phyloP scores from a whole-genome alignment of 1,140 invertebrate species.

The Grapholita molesta region DNA sequence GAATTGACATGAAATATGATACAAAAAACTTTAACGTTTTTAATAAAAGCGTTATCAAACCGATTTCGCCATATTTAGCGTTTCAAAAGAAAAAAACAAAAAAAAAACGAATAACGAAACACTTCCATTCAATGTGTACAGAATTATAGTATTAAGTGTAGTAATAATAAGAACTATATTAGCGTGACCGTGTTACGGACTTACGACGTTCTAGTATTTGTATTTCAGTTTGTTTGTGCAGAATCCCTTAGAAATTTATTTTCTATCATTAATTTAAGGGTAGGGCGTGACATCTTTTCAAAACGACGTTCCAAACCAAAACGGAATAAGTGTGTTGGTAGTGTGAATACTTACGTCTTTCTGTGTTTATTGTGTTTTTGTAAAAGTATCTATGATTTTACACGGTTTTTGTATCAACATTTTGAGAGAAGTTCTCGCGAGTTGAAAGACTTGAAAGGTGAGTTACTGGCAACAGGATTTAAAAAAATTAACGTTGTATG shows the following conservation, averaged over 20 bases:
- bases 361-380: neutral
- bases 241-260: constrained; percentile 13
- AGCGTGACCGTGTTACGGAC: neutral
- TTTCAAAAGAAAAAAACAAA: neutral
- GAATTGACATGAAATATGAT: neutral
- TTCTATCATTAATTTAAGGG: constrained; percentile 6
- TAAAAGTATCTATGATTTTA: neutral
- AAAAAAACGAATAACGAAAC: neutral
- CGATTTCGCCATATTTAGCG: neutral
- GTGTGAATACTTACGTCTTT: neutral
- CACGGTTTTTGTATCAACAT: neutral
- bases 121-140: neutral
- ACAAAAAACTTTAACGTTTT: neutral
- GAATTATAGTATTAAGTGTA: neutral
- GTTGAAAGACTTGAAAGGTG: neutral
- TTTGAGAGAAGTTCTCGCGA: neutral
- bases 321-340: neutral
- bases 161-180: neutral
- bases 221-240: neutral
- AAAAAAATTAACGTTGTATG: neutral
- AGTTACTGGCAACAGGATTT: neutral
- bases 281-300: constrained; percentile 1
- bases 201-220: neutral
- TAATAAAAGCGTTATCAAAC: neutral
- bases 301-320: neutral